Conservation (phyloP, 2,797 vertebrate genomes). For the Semaprochilodus insignis region DNA sequence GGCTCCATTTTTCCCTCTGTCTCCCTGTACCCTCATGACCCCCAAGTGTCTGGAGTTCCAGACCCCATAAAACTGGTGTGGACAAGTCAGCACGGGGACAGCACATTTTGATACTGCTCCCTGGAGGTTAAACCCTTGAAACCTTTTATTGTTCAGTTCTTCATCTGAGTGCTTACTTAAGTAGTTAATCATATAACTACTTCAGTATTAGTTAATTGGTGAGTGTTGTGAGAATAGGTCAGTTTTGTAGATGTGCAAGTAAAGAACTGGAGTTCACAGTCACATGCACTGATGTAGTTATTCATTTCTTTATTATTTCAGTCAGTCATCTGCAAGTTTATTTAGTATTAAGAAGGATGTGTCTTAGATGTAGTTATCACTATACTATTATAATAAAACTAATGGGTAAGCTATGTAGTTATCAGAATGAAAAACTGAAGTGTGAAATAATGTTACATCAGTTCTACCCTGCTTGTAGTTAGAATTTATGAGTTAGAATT, state of each 20-base stretch:
- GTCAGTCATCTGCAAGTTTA: background rate
- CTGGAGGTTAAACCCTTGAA: background rate
- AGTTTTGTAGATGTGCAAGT: background rate
- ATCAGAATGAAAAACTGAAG: too few relatives aligned
- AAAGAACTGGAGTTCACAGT: background rate
- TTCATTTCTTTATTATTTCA: too few relatives aligned
- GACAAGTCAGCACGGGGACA: constrained; percentile 19
- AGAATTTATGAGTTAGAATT: too few relatives aligned
- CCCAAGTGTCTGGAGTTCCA: constrained; percentile 24
- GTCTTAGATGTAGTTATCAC: background rate
- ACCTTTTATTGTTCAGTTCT: background rate
- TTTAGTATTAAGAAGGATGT: background rate
- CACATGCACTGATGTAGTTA: background rate
- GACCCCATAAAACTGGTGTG: background rate
- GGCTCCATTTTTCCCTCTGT: constrained; percentile 2
- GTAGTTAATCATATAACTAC: too few relatives aligned
- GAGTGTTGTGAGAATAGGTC: background rate
- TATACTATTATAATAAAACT: background rate
- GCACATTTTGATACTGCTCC: background rate
- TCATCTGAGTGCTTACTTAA: background rate
- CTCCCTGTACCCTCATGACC: constrained; percentile 27
- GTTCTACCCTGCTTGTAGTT: too few relatives aligned
- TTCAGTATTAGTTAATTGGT: too few relatives aligned
- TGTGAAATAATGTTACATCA: too few relatives aligned
- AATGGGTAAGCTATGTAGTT: too few relatives aligned